Base-by-base conservation (phyloP, 92 coral and sea anemone species). In the Porites cylindrica region DNA sequence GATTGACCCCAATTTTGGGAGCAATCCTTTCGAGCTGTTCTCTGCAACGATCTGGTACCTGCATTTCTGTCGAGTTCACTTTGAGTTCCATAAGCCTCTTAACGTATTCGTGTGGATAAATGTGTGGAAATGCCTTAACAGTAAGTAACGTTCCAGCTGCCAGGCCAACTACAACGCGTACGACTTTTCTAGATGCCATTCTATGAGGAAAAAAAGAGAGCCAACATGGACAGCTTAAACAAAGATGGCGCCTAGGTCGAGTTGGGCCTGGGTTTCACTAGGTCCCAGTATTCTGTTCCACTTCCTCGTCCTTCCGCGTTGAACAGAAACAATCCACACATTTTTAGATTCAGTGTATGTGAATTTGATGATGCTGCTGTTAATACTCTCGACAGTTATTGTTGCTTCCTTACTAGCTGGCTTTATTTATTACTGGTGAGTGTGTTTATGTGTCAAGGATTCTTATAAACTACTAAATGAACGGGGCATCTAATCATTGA, bases 41-140 rank as follows among this genome's bases (percentile, higher is more conserved):
- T 53, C 73, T 85, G 50, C 96, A 95, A 1, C 98, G 94, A 11
- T 51, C 26, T 0, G 98, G 98, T 14, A 93, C 89, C 52, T 76
- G 85, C 29, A 92, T 86, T 59, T 81, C 92, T 17, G 77, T 61
- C 0, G 86, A 51, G 38, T 79, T 65, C 0, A 85, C 77, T 82
- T 88, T 91, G 63, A 92, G 93, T 80, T 95, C 96, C 54, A 92
- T 86, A 11, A 80, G 51, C 18, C 85, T 81, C 66, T 87, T 82
- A 14, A 93, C 92, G 6, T 93, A 88, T 52, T 85, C 67, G 23
- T 90, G 81, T 6, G 98, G 98, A 75, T 93, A 91, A 6, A 95
- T 51, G 51, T 95, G 98, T 8, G 98, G 96, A 5, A 93, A 90
- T 51, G 95, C 85, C 51, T 95, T 95, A 10, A 90, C 9, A 29